phyloP scores from a whole-genome alignment of 1,140 invertebrate species.

The Leptopilina boulardi region DNA sequence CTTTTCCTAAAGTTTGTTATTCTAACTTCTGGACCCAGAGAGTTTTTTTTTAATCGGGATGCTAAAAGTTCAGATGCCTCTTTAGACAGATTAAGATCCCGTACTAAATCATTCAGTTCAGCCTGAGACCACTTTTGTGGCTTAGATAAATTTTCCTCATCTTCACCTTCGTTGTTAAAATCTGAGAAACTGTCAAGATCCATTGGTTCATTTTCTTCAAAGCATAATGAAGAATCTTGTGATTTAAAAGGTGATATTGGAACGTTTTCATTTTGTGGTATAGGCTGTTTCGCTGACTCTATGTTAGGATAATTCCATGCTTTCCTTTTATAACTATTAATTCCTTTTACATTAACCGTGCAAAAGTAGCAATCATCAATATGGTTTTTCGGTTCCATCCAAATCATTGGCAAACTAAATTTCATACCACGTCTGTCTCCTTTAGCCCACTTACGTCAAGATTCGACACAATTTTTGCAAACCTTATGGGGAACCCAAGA shows the following conservation, averaged over 20 bases:
- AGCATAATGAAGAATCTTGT: background rate
- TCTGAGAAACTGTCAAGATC: background rate
- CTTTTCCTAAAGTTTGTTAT: conserved; percentile 49
- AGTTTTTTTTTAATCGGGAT: conserved; percentile 54
- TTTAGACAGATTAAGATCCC: conserved; percentile 58
- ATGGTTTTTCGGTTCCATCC: conserved; percentile 50
- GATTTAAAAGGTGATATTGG: background rate
- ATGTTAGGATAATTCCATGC: conserved; percentile 3
- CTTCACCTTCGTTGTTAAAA: background rate
- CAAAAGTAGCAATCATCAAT: conserved; percentile 53
- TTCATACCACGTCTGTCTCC: conserved; percentile 29
- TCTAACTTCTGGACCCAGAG: background rate
- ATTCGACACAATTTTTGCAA: background rate
- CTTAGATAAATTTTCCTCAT: too few species aligned
- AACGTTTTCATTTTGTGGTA: background rate
- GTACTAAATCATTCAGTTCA: conserved; percentile 62
- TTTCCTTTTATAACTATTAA: background rate
- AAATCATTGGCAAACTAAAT: conserved; percentile 53
- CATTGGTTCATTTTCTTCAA: too few species aligned
- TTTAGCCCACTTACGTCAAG: background rate
- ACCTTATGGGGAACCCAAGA: too few species aligned
- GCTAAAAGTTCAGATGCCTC: conserved; percentile 51
- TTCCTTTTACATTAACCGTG: conserved; percentile 40
- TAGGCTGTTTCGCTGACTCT: background rate
- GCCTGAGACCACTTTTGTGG: conserved; percentile 47